phyloP scores from a whole-genome alignment of 2,888 invertebrate genomes.

The Laothoe populi region DNA sequence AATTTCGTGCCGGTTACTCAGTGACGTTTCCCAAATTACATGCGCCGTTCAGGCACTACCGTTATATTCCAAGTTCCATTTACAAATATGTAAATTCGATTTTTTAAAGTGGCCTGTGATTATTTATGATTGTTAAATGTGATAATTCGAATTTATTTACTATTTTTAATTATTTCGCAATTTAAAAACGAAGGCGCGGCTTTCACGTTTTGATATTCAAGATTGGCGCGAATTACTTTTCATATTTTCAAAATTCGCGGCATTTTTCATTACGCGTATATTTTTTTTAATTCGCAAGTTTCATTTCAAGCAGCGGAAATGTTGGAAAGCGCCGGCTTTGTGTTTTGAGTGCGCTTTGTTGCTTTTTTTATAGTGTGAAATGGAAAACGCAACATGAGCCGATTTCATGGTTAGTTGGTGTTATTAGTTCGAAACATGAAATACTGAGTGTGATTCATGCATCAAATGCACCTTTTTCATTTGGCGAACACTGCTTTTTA shows the following conservation, averaged over 20 bases:
- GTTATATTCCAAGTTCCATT: background rate
- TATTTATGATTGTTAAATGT: conserved; percentile 6
- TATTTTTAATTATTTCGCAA: background rate
- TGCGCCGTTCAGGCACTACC: conserved; percentile 44
- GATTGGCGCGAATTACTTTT: conserved; percentile 10
- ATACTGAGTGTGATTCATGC: conserved; percentile 30
- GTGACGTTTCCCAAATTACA: conserved; percentile 59
- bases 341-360: conserved; percentile 61
- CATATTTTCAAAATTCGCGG: conserved; percentile 26
- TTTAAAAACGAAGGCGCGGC: conserved; percentile 16
- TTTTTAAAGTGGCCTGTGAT: conserved; percentile 4
- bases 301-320: conserved; percentile 61
- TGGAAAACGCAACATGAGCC: conserved; percentile 75
- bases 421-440: conserved; percentile 63
- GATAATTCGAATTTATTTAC: background rate
- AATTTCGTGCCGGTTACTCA: conserved; percentile 37
- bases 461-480: conserved; percentile 26
- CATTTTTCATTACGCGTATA: conserved; percentile 27
- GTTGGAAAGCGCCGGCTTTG: conserved; percentile 66
- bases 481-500: conserved; percentile 14
- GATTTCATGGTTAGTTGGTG: conserved; percentile 81
- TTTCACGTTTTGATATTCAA: conserved; percentile 13
- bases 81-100: conserved; percentile 10
- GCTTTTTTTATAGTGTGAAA: conserved; percentile 67
- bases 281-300: conserved; percentile 36